Base-by-base conservation (phyloP, 2,888 invertebrate species). In the Neoitamus cyanurus region DNA sequence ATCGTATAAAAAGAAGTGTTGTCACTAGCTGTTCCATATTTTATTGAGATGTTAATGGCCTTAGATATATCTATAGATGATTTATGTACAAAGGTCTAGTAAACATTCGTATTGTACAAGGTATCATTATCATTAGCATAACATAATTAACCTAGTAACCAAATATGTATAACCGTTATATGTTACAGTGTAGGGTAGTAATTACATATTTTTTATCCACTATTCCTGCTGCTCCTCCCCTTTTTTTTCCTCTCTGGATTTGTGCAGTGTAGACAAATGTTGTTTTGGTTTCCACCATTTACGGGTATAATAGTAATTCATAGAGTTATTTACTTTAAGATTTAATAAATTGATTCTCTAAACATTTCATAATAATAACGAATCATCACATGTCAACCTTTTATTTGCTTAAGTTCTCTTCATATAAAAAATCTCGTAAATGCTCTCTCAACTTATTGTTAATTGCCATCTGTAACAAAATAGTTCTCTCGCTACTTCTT, bases 111-210 rank as follows among this genome's bases (percentile, higher is more conserved):
- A 48, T 48, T 78, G 46, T 78, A 78, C 58, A 78, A 58, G 25
- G 46, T 78, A 78, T 30, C 48, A 48, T 78, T 78, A 78, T 78
- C 31, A 78, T 78, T 48, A 78, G 58, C 48, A 78, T 78, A 78
- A 78, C 78, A 78, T 78, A 78, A 78, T 78, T 78, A 78, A 31
- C 78, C 78, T 78, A 78, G 25, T 78, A 78, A 78, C 78, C 78
- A 78, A 78, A 48, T 78, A 78, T 78, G 48, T 58, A 78, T 78
- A 78, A 78, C 78, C 31, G 46, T 30, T 48, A 78, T 78, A 78
- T 78, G 78, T 78, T 78, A 78, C 78, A 78, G 48, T 78, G 78
- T 78, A 78, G 31, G 31, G 31, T 73, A 70, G 15, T 70, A 30
- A 37, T 78, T 48, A 78, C 48, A 42, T 42, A 78, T 30, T 78